A percentile compares a stretch with the other conserved stretches of the same genome.
These are phyloP conservation scores for Polyommatus iphigenia DNA, from an alignment of 2,888 invertebrate species.

Conservation along the genomic window DNA sequence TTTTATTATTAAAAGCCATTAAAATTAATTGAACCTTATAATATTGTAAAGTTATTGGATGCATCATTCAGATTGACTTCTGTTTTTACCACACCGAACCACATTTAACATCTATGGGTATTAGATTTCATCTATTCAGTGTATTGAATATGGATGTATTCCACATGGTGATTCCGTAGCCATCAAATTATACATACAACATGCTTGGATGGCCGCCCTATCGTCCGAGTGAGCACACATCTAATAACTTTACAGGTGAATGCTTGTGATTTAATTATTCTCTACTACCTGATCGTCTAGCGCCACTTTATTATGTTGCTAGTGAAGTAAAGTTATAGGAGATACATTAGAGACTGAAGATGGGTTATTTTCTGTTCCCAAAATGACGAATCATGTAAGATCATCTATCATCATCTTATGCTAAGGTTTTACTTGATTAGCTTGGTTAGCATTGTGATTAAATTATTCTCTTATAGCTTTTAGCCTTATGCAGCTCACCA, in stretches of 20 bases:
- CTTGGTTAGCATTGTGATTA: too few relatives aligned
- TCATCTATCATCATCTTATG: too few relatives aligned
- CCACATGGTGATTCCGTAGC: not conserved
- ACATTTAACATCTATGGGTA: not conserved
- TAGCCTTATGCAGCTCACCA: too few relatives aligned
- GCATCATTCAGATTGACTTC: too few relatives aligned
- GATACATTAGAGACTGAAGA: not conserved
- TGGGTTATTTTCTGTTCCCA: not conserved
- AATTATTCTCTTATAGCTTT: too few relatives aligned
- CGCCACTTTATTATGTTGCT: not conserved
- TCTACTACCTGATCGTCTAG: not conserved
- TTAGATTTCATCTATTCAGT: not conserved
- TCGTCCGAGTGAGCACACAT: conserved; percentile 22
- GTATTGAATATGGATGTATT: not conserved
- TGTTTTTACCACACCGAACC: not conserved
- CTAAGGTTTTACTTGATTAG: too few relatives aligned
- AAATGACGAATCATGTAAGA: not conserved
- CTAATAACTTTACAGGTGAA: conserved; percentile 22
- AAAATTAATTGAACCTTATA: too few relatives aligned
- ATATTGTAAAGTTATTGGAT: too few relatives aligned
- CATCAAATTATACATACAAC: conserved; percentile 16
- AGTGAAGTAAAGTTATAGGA: not conserved
- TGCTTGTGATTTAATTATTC: conserved; percentile 14
- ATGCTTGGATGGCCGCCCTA: conserved; percentile 23
- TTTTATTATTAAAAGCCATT: too few relatives aligned